Percentiles rank a stretch among this genome's conserved stretches.
phyloP scores from a whole-genome alignment of 2,888 invertebrate species.

The Drosophila siamana region DNA sequence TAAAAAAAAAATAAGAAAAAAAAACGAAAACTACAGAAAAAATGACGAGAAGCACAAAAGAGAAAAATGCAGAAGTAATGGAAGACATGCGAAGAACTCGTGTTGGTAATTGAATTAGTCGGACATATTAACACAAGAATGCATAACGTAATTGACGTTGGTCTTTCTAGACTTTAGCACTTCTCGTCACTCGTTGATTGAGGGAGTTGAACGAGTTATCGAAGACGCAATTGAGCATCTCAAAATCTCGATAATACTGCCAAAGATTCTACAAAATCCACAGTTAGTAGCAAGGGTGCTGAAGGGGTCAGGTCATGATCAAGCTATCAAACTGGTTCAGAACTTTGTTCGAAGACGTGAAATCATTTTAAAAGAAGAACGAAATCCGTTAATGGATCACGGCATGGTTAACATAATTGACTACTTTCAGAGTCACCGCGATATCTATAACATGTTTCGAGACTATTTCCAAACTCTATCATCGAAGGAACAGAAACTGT shows the following conservation, averaged over 20 bases:
- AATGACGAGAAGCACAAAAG: slow-evolving; percentile 9
- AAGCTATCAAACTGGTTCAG: slow-evolving; percentile 42
- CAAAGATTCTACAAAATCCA: slow-evolving; percentile 48
- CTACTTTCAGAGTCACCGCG: slow-evolving; percentile 52
- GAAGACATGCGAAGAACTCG: slow-evolving; percentile 22
- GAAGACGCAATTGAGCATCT: slow-evolving; percentile 50
- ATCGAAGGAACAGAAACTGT: slow-evolving; percentile 37
- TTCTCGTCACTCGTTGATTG: slow-evolving; percentile 43
- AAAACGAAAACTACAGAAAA: neutral
- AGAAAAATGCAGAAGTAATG: neutral
- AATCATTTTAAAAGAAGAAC: slow-evolving; percentile 39
- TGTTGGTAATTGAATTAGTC: slow-evolving; percentile 8
- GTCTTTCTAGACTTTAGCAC: slow-evolving; percentile 48
- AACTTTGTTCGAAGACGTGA: slow-evolving; percentile 49
- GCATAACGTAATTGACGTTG: neutral
- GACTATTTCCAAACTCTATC: slow-evolving; percentile 19
- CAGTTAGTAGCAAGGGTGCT: slow-evolving; percentile 10
- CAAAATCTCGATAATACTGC: slow-evolving; percentile 63
- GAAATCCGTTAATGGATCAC: slow-evolving; percentile 54
- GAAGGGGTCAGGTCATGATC: slow-evolving; percentile 33
- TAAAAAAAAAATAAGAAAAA: neutral
- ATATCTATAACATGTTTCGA: slow-evolving; percentile 46
- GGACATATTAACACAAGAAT: neutral
- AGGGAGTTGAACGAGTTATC: slow-evolving; percentile 37
- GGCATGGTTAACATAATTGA: slow-evolving; percentile 62